Evolutionary conservation across 2,888 invertebrate species (phyloP), one percentile per base, ranked within the genome.

Genomic region (Erannis defoliaria): DNA sequence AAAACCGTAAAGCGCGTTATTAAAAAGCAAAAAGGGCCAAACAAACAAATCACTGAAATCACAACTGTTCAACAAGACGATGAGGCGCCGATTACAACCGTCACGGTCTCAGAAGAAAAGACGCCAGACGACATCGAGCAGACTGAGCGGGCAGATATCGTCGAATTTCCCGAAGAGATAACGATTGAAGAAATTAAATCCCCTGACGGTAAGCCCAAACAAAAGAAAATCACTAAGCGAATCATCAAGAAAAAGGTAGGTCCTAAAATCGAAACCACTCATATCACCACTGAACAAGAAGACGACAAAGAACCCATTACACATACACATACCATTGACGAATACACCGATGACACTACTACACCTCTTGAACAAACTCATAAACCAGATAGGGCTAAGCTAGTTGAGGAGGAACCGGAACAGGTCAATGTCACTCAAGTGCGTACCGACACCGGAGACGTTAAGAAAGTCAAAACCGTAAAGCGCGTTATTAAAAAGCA

Each of bases 21-120:
- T 5, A 57, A 55, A 10, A 57, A 57, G 6, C 45, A 35, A 18
- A 51, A 43, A 23, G 65, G 61, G 2, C 55, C 61, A 1, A 46
- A 58, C 1, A 35, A 62, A 37, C 91, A 93, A 70, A 79, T 89
- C 9, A 91, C 94, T 1, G 90, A 89, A 73, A 89, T 89, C n/a
- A 81, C 88, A 1, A 93, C 93, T 5, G 77, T 89, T 14, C 81
- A 90, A 62, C 84, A 86, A 55, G 87, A 89, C 2, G 85, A 83
- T 19, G 82, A 88, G 48, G 73, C 70, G 1, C 85, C 88, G 0
- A 71, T 83, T 0, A 85, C 83, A 0, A 86, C 83, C 0, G 80
- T 89, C 0, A 59, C 68, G 0, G 68, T 76, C 66, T 82, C 53
- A 70, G 89, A 76, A 76, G 84, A 67, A 77, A 86, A 71, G 64